Evolutionary conservation across 2,797 vertebrate genomes (phyloP), one percentile per base, ranked within the genome.

Genomic region (Anguilla megastoma): DNA sequence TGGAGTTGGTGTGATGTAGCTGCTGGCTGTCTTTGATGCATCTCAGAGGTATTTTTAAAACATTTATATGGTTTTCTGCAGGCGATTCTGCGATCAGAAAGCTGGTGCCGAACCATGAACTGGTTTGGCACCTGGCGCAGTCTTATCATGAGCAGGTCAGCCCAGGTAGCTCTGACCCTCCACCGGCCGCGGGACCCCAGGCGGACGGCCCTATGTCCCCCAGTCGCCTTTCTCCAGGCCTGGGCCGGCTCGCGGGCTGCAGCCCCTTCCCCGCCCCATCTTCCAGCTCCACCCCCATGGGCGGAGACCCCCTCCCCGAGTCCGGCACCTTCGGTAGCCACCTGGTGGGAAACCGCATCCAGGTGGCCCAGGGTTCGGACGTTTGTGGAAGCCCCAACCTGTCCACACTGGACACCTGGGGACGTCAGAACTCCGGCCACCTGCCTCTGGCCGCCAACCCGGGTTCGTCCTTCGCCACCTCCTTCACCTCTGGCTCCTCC

Each of bases 261-360:
- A 92, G 92, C 86, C 93, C 95, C 0, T 96, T 96, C 41, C 92
- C 95, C 0, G 93, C 95, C 86, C 94, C 94, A 2, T 93, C 89
- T 0, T 92, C 63, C 87, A 92, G 88, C 92, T 94, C 94, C 88
- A 88, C 90, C 74, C 89, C 87, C 0, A 87, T 93, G 30, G 93
- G 93, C 14, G 91, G 88, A 85, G 95, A 96, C 87, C 88, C 90
- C 50, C 83, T 96, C 50, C 94, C 94, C 0, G 96, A 96, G 90
- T 99, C 98, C 0, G 98, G 98, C 79, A 99, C 97, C 0, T 99
- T 99, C 86, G 99, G 99, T 87, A 98, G 98, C 0, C 96, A 98
- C 89, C 93, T 99, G 85, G 95, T 99, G 2, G 99, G 99, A 88
- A 99, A 99, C 93, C 97, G 98, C n/a, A 99, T 99, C 93, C 98